Percentiles rank a stretch among this genome's conserved stretches.
phyloP scores from a whole-genome alignment of 30 jellyfish, hydroid and myxozoan genomes.

The Rhopilema esculentum region DNA sequence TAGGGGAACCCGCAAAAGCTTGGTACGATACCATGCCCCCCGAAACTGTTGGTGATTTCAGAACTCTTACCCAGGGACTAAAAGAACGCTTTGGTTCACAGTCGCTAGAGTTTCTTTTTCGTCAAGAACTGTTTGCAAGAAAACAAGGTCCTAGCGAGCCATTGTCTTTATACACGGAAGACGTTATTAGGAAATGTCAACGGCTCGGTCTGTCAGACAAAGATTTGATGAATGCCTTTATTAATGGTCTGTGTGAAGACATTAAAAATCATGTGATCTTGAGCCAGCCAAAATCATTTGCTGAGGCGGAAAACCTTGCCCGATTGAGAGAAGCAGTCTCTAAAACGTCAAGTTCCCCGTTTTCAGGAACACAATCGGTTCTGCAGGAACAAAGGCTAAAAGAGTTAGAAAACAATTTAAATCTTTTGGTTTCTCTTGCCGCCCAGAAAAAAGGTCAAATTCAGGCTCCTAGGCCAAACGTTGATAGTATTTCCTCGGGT shows the following conservation, averaged over 20 bases:
- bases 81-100: background rate
- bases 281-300: constrained; percentile 16
- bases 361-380: constrained; percentile 6
- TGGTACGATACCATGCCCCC: constrained; percentile 41
- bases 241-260: constrained; percentile 10
- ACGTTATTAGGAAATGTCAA: constrained; percentile 21
- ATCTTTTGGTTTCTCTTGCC: constrained; percentile 18
- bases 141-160: constrained; percentile 40
- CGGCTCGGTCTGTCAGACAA: constrained; percentile 16
- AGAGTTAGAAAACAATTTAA: constrained; percentile 13
- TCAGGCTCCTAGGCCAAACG: background rate
- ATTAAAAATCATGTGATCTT: constrained; percentile 12
- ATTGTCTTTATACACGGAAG: constrained; percentile 12
- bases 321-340: constrained; percentile 21
- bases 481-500: too few species aligned
- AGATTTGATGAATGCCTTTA: constrained; percentile 40
- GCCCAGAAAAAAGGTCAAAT: constrained; percentile 7
- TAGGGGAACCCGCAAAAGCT: background rate
- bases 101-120: constrained; percentile 25
- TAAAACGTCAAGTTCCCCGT: background rate
- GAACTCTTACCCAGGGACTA: background rate
- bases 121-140: constrained; percentile 23
- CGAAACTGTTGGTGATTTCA: constrained; percentile 1
- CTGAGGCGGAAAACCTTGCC: constrained; percentile 52
- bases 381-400: too few species aligned